phyloP scores from a whole-genome alignment of 1,140 invertebrate species.

The Rhyzopertha dominica region DNA sequence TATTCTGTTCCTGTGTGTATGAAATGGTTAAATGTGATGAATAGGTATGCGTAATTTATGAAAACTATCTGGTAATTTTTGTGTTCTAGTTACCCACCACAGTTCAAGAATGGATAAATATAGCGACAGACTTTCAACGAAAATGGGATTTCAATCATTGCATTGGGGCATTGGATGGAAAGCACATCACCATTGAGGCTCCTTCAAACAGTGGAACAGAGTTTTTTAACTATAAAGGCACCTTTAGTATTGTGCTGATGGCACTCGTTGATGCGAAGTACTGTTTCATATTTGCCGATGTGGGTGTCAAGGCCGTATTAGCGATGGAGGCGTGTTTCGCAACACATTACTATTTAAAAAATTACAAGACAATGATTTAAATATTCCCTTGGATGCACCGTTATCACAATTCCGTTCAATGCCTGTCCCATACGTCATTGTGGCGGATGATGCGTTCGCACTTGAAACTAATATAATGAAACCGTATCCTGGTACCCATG shows the following conservation, averaged over 20 bases:
- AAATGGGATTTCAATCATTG: constrained; percentile 37
- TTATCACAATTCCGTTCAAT: constrained; percentile 10
- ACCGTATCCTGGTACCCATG: constrained; percentile 10
- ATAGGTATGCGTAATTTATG: no score
- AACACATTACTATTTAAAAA: constrained; percentile 28
- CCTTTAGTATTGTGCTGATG: constrained; percentile 37
- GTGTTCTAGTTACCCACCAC: constrained; percentile 16
- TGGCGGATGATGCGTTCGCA: constrained; percentile 41
- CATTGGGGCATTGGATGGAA: constrained; percentile 46
- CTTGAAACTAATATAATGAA: constrained; percentile 11
- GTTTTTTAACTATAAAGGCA: constrained; percentile 42
- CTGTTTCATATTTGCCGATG: no score
- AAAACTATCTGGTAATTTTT: constrained; percentile 23
- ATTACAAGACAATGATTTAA: constrained; percentile 23
- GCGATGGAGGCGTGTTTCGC: constrained; percentile 40
- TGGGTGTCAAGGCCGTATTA: no score
- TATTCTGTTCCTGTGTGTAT: no score
- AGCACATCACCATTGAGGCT: constrained; percentile 41
- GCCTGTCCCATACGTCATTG: constrained; percentile 5
- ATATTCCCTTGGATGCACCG: constrained; percentile 6
- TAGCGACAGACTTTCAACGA: constrained; percentile 15
- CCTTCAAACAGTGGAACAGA: constrained; percentile 33
- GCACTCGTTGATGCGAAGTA: no score
- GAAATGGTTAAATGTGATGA: no score
- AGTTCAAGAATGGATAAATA: constrained; percentile 16